Conservation (phyloP, 2,797 vertebrate species). For the Microctenopoma lineatum region DNA sequence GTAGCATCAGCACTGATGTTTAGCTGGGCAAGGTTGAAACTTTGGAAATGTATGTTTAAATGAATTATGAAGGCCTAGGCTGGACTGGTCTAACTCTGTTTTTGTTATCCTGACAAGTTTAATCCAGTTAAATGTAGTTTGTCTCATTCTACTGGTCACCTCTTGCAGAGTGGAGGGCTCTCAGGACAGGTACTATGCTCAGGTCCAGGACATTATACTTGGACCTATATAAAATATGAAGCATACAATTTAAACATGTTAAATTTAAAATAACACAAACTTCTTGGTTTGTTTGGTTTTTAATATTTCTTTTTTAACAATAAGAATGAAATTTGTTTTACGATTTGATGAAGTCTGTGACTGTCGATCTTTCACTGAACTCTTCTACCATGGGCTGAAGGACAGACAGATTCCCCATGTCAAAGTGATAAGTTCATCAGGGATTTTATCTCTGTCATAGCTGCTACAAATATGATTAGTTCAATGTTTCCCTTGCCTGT, state of each 20-base stretch:
- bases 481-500: slow-evolving; percentile 39
- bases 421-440: slow-evolving; percentile 54
- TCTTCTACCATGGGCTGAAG: slow-evolving; percentile 38
- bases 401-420: slow-evolving; percentile 46
- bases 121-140: slow-evolving; percentile 45
- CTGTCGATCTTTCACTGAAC: slow-evolving; percentile 32
- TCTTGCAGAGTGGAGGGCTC: slow-evolving; percentile 62
- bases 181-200: slow-evolving; percentile 72
- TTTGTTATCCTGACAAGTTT: slow-evolving; percentile 47
- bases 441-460: slow-evolving; percentile 65
- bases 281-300: slow-evolving; percentile 35
- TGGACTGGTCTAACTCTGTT: slow-evolving; percentile 42
- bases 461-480: slow-evolving; percentile 66
- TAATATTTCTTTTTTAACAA: slow-evolving; percentile 40
- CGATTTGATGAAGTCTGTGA: slow-evolving; percentile 52
- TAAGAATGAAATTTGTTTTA: slow-evolving; percentile 44
- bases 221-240: slow-evolving; percentile 38
- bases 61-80: slow-evolving; percentile 12
- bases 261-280: slow-evolving; percentile 35
- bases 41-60: slow-evolving; percentile 8
- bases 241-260: slow-evolving; percentile 51
- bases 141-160: slow-evolving; percentile 43
- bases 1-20: slow-evolving; percentile 97
- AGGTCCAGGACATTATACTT: slow-evolving; percentile 55
- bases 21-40: slow-evolving; percentile 70